Evolutionary conservation across 2,113 vertebrate genomes (phyloP).

Genomic region (Microtus pennsylvanicus): DNA sequence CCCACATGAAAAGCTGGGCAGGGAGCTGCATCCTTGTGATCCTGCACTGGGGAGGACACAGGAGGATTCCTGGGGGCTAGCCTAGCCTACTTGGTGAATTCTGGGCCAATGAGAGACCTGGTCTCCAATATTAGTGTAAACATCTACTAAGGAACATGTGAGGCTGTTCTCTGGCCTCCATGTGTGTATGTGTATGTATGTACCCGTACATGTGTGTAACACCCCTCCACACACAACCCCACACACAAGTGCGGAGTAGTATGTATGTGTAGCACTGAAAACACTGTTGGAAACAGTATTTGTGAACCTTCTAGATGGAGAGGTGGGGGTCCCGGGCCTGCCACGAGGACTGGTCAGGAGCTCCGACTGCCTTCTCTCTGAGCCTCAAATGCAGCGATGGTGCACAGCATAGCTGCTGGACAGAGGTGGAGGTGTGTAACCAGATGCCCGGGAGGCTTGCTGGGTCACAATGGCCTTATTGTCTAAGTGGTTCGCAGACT

Average conservation of each 20-base stretch:
- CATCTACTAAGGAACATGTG: too few species aligned
- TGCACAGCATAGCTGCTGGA: not conserved
- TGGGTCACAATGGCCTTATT: not conserved
- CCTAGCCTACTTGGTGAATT: not conserved
- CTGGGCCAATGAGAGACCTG: not conserved
- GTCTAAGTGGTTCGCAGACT: not conserved
- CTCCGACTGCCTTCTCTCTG: not conserved
- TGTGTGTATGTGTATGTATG: not conserved
- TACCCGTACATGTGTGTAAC: not conserved
- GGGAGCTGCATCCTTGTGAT: not conserved
- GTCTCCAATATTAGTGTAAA: not conserved
- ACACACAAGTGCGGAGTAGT: not conserved
- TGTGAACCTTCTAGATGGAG: not conserved
- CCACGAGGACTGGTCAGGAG: not conserved
- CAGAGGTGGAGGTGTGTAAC: not conserved
- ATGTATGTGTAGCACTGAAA: not conserved
- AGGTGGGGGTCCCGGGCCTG: not conserved
- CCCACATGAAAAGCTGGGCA: not conserved
- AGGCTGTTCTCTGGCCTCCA: not conserved
- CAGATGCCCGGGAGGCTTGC: not conserved
- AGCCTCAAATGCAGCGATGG: not conserved
- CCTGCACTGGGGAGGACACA: not conserved
- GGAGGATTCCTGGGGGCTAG: not conserved
- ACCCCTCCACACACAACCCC: not conserved
- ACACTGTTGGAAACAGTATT: not conserved